A percentile compares a stretch with the other conserved stretches of the same genome.
Conservation (phyloP, 2,888 invertebrate species). For the Melieria omissa region DNA sequence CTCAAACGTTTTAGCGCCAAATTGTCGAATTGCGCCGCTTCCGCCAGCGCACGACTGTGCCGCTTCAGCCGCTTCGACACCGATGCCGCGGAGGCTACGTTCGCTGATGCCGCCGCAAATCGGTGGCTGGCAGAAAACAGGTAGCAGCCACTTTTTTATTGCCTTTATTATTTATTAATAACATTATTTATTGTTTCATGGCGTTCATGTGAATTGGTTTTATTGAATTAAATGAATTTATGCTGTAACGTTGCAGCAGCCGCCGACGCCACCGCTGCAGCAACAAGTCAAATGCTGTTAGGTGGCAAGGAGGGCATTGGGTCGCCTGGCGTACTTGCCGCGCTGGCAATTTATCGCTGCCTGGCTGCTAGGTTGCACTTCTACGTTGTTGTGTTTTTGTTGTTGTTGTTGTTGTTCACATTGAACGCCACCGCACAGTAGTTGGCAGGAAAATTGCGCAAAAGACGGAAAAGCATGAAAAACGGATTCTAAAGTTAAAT, state of each 20-base stretch:
- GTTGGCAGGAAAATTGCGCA: slow-evolving; percentile 43
- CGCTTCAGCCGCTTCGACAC: neutral
- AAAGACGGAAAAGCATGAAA: slow-evolving; percentile 20
- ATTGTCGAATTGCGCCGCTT: slow-evolving; percentile 43
- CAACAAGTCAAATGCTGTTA: slow-evolving; percentile 39
- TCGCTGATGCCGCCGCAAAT: neutral
- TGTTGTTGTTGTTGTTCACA: slow-evolving; percentile 3
- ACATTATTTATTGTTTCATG: slow-evolving; percentile 65
- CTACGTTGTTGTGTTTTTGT: neutral
- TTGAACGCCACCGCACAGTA: slow-evolving; percentile 29
- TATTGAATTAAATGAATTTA: slow-evolving; percentile 51
- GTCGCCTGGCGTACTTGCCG: slow-evolving; percentile 45
- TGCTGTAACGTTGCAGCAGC: slow-evolving; percentile 17
- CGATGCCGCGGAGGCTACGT: neutral
- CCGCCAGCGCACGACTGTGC: slow-evolving; percentile 8
- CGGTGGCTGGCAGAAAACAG: slow-evolving; percentile 41
- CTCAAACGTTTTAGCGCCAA: slow-evolving; percentile 43
- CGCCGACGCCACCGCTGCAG: neutral
- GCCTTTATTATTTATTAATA: slow-evolving; percentile 66
- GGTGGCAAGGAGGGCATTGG: slow-evolving; percentile 63
- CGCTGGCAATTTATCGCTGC: neutral
- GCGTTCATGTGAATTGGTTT: slow-evolving; percentile 61
- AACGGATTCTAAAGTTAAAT: slow-evolving; percentile 45
- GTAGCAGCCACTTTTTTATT: slow-evolving; percentile 56
- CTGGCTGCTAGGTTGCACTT: neutral